Evolutionary conservation across 2,797 vertebrate genomes (phyloP).

Genomic region (Gouania willdenowi): DNA sequence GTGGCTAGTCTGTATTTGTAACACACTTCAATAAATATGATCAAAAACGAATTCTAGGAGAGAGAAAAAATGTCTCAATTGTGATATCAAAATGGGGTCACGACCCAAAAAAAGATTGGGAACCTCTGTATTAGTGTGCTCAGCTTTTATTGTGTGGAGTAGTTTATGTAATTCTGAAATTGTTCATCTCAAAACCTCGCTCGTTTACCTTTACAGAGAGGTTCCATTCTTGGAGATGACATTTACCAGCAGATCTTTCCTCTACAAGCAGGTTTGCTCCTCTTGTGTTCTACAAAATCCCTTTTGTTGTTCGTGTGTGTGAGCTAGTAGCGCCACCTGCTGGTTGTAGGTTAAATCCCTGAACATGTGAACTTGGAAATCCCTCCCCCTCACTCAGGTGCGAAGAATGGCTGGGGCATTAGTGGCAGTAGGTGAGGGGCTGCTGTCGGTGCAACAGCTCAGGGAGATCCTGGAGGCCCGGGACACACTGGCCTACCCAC

Average conservation of each 20-base stretch:
- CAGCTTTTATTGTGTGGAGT: too few relatives aligned
- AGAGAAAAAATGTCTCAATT: too few relatives aligned
- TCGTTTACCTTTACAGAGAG: slow-evolving; percentile 58
- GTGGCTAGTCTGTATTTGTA: too few relatives aligned
- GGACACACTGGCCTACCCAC: slow-evolving; percentile 73
- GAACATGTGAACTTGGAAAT: neutral
- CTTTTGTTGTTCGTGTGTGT: neutral
- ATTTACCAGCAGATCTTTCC: slow-evolving; percentile 83
- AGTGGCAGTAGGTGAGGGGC: slow-evolving; percentile 82
- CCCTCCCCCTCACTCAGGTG: slow-evolving; percentile 72
- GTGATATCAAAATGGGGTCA: too few relatives aligned
- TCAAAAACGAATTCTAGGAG: too few relatives aligned
- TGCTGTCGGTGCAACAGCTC: slow-evolving; percentile 64
- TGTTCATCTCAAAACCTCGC: too few relatives aligned
- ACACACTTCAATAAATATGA: too few relatives aligned
- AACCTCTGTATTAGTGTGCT: too few relatives aligned
- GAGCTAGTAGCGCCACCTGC: slow-evolving; percentile 40
- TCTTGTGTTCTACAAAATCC: neutral
- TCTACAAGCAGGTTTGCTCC: slow-evolving; percentile 85
- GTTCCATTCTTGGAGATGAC: slow-evolving; percentile 83
- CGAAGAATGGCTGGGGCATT: slow-evolving; percentile 85
- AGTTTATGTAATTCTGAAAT: too few relatives aligned
- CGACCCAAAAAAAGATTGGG: too few relatives aligned
- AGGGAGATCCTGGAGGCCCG: slow-evolving; percentile 73
- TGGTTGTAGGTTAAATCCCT: slow-evolving; percentile 22